A percentile compares a stretch with the other conserved stretches of the same genome.
phyloP scores from a whole-genome alignment of 2,797 vertebrate species.

The Lemur catta region DNA sequence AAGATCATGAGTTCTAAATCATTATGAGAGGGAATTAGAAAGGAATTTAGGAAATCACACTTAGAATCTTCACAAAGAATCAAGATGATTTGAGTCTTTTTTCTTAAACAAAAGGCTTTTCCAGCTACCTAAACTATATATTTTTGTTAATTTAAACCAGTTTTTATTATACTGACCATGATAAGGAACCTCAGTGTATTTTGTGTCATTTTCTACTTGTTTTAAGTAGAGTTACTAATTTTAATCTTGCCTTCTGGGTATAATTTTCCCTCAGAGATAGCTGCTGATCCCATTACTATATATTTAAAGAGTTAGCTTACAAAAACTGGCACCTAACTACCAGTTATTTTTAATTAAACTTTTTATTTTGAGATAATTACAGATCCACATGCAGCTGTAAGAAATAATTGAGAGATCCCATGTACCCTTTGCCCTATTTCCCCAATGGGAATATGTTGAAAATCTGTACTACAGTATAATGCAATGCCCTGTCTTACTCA shows the following conservation, averaged over 20 bases:
- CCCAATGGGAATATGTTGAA: neutral
- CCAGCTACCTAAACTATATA: no score
- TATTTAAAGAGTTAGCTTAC: neutral
- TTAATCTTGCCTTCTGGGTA: neutral
- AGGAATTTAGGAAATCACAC: neutral
- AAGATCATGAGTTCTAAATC: neutral
- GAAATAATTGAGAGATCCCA: neutral
- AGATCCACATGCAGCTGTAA: neutral
- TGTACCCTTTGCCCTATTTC: no score
- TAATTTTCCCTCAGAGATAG: neutral
- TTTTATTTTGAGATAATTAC: neutral
- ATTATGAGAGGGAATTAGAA: neutral
- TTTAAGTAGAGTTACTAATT: neutral
- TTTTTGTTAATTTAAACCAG: neutral
- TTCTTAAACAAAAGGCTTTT: neutral
- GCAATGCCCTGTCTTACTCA: no score
- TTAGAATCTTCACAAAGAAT: neutral
- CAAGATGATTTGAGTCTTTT: neutral
- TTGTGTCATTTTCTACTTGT: neutral
- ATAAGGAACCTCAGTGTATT: neutral
- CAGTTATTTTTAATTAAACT: neutral
- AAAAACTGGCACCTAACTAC: neutral
- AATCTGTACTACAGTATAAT: neutral
- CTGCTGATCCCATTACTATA: neutral
- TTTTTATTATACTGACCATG: neutral